These are phyloP conservation scores for Dasyurus viverrinus DNA, from an alignment of 2,113 vertebrate species.

Conservation along the genomic window DNA sequence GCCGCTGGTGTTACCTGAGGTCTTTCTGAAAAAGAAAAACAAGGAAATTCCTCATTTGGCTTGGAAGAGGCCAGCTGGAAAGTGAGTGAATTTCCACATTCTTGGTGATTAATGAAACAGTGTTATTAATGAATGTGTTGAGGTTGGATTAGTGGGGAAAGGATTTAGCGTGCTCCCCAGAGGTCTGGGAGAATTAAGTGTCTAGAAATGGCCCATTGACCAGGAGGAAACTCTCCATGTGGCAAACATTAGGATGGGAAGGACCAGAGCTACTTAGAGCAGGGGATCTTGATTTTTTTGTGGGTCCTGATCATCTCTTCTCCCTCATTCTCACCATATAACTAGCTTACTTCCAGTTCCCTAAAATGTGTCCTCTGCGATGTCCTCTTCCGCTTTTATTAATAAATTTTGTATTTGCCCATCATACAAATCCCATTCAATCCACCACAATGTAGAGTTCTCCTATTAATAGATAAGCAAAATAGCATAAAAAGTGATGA, in stretches of 20 bases:
- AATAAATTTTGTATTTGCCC: not conserved
- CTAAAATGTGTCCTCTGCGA: not conserved
- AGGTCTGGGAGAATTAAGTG: not conserved
- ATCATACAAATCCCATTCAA: not conserved
- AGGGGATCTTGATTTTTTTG: not conserved
- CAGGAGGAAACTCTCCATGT: not conserved
- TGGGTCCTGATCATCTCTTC: not conserved
- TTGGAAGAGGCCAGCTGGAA: not conserved
- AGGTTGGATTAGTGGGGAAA: too few relatives aligned
- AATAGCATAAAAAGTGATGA: not conserved
- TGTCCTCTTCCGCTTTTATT: not conserved
- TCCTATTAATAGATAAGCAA: not conserved
- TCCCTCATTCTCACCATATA: not conserved
- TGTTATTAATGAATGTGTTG: not conserved
- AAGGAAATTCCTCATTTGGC: not conserved
- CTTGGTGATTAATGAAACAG: not conserved
- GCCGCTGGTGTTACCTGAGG: too few relatives aligned
- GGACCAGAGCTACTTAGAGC: not conserved
- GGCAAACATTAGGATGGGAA: not conserved
- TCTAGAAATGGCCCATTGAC: not conserved
- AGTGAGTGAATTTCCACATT: not conserved
- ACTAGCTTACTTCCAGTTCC: not conserved
- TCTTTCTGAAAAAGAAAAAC: not conserved
- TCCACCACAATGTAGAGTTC: not conserved
- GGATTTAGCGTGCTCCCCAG: not conserved